Conservation (phyloP, 1,140 invertebrate species). For the Kradibia gibbosae region DNA sequence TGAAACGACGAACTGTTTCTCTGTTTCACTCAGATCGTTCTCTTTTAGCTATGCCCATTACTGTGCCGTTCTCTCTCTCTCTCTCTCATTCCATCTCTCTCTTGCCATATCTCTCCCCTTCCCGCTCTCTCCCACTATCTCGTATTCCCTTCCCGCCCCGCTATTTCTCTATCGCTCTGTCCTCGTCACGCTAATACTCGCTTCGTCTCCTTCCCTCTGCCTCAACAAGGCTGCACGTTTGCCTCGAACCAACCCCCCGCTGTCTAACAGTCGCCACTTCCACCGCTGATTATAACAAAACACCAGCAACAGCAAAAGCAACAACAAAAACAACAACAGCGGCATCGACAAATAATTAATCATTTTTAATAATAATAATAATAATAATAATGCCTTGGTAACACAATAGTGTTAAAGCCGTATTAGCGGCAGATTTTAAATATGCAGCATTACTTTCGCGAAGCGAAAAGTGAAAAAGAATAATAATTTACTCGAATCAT, state of each 20-base stretch:
- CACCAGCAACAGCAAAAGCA: too few relatives aligned
- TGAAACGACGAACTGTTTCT: conserved; percentile 63
- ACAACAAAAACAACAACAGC: too few relatives aligned
- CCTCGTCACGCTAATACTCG: neutral
- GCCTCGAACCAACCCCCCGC: conserved; percentile 4
- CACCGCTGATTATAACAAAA: too few relatives aligned
- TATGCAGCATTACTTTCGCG: too few relatives aligned
- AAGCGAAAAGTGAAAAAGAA: too few relatives aligned
- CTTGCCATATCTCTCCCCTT: neutral
- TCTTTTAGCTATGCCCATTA: conserved; percentile 35
- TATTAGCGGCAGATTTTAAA: too few relatives aligned
- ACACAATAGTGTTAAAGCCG: too few relatives aligned
- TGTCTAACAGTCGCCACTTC: too few relatives aligned
- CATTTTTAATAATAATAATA: too few relatives aligned
- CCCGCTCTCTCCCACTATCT: conserved; percentile 6
- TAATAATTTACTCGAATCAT: too few relatives aligned
- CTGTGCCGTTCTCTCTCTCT: conserved; percentile 44
- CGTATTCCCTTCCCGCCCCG: neutral
- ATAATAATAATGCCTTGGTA: too few relatives aligned
- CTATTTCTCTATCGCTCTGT: conserved; percentile 20
- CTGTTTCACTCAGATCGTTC: conserved; percentile 34
- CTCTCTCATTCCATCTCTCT: conserved; percentile 26
- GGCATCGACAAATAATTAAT: too few relatives aligned
- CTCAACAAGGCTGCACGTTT: neutral
- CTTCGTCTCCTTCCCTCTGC: neutral